Conservation (phyloP, 2,888 invertebrate species). For the Stenodema calcarata region DNA sequence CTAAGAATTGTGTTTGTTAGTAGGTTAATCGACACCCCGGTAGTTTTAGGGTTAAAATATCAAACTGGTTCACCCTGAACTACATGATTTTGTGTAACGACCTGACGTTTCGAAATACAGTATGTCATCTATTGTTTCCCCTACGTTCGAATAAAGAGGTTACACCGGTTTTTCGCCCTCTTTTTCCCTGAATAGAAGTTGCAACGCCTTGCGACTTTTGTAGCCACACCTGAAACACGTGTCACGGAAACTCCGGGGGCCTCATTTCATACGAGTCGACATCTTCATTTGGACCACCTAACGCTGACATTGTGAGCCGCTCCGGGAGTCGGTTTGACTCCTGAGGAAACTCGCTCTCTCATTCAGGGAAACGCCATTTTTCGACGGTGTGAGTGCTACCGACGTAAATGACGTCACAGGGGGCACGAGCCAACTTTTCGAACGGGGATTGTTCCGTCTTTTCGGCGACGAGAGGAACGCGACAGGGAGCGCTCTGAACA, state of each 20-base stretch:
- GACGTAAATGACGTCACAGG: background rate
- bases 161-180: background rate
- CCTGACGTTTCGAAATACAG: background rate
- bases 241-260: background rate
- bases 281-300: background rate
- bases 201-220: background rate
- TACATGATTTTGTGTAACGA: background rate
- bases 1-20: no score
- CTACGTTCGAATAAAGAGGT: background rate
- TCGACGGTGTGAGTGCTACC: background rate
- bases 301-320: background rate
- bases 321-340: background rate
- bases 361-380: background rate
- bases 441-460: background rate
- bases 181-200: background rate
- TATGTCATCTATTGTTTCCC: background rate
- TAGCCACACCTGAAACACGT: background rate
- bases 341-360: background rate
- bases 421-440: background rate
- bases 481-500: background rate
- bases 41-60: no score
- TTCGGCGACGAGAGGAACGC: background rate
- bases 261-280: background rate
- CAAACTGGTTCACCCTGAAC: background rate
- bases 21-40: no score